These are phyloP conservation scores for Corythaeola cristata DNA, from an alignment of 2,113 vertebrate genomes.

Conservation along the genomic window DNA sequence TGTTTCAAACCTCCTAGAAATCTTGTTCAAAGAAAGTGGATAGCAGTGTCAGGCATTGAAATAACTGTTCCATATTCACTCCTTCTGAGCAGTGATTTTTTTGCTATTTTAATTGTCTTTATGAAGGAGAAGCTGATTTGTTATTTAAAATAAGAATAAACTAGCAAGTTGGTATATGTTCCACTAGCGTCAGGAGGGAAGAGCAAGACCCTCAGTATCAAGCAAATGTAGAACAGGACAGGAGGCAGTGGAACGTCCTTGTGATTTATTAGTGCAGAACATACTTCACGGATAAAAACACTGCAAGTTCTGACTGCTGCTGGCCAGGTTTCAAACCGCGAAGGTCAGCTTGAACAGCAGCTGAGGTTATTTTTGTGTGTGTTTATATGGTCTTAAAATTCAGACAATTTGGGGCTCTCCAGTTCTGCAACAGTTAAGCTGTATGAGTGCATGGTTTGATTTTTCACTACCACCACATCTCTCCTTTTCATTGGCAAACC, in stretches of 20 bases:
- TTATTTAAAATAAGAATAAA: not conserved
- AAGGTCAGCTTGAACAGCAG: not conserved
- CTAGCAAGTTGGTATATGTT: not conserved
- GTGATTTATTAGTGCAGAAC: not conserved
- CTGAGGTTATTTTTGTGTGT: not conserved
- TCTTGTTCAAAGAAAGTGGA: not conserved
- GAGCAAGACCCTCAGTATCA: not conserved
- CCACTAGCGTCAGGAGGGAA: not conserved
- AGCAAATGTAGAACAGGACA: not conserved
- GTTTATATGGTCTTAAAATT: constrained; percentile 1
- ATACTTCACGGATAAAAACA: not conserved
- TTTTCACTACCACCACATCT: not conserved
- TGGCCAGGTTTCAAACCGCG: not conserved
- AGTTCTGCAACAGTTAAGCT: not conserved
- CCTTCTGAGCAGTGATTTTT: not conserved
- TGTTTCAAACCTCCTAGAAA: not conserved
- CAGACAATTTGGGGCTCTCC: not conserved
- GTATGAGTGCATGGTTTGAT: not conserved
- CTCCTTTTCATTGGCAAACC: not conserved
- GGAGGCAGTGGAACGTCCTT: fast-evolving
- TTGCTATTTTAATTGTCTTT: not conserved
- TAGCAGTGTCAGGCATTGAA: not conserved
- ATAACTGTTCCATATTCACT: not conserved
- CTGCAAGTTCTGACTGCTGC: not conserved
- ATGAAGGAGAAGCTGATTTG: not conserved